Base-by-base conservation (phyloP, 2,888 invertebrate species). In the Chloromyia formosa region DNA sequence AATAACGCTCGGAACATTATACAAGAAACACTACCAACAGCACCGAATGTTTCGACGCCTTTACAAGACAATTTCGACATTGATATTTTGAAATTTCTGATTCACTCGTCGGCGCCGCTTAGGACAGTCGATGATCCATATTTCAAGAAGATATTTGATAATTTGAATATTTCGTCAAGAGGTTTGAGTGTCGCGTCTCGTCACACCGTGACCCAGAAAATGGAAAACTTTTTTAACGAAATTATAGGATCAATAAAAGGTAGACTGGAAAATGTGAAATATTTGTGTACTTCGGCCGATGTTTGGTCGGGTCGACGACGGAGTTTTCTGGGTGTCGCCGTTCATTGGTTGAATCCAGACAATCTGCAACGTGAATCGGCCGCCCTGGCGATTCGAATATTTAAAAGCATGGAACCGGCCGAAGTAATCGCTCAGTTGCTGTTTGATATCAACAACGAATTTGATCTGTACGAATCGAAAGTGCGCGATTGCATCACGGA, bases 281-380 rank as follows among this genome's bases (percentile, higher is more conserved):
- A 56, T 74, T 73, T 79, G 62, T 76, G 77, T 53, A 78, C 75
- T 35, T 78, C 78, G 35, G 77, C 77, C 40, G 79, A 78, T 75
- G 78, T 80, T 35, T 80, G 80, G 80, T 79, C 80, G 9, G 69
- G 78, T 1, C 74, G 76, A 64, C 77, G 73, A 74, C 73, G 78
- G 74, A 79, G 79, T 76, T 79, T 78, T 73, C 27, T 80, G n/a
- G 79, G 80, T 1, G 76, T 81, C 1, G 80, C 79, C 10, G 73
- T 23, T 35, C 79, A 79, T 60, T 80, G 78, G 80, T 35, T 35
- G 27, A 78, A 79, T 49, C 14, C 35, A 16, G 42, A 45, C 16
- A 75, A 76, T 64, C 76, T 78, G 23, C 23, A 77, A 71, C 75
- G 79, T 66, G 58, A 77, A 42, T 77, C 77, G 22, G 79, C 71